Percentiles rank a stretch among this genome's conserved stretches.
phyloP scores from a whole-genome alignment of 2,797 vertebrate species.

The Psittacula echo region DNA sequence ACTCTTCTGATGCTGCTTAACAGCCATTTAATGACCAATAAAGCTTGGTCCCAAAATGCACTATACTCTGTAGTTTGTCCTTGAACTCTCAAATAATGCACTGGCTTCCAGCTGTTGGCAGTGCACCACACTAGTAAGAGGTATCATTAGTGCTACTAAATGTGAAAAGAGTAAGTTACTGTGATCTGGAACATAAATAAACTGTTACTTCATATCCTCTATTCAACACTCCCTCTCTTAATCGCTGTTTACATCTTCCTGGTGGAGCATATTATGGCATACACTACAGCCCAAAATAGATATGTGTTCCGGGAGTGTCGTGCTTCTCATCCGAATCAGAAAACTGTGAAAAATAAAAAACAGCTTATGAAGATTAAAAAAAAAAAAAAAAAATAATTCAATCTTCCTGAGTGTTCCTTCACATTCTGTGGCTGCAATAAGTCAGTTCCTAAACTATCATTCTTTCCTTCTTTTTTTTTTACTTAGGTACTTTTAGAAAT shows the following conservation, averaged over 20 bases:
- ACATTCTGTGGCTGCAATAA: not conserved
- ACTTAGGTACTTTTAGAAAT: not conserved
- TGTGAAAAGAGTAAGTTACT: not conserved
- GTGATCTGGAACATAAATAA: constrained; percentile 13
- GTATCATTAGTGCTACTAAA: not conserved
- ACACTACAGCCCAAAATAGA: not conserved
- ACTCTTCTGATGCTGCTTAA: not conserved
- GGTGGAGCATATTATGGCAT: not conserved
- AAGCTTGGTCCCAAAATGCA: not conserved
- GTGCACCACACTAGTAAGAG: not conserved
- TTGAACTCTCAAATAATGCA: not conserved
- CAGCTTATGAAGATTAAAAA: not conserved
- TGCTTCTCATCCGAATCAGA: not conserved
- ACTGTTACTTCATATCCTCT: not conserved
- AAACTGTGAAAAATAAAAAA: not conserved
- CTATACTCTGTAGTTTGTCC: not conserved
- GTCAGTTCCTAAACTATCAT: not conserved
- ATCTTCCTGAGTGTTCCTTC: not conserved
- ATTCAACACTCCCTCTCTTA: not conserved
- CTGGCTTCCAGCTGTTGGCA: not conserved
- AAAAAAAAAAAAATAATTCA: not conserved
- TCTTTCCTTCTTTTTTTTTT: not conserved
- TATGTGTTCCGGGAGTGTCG: not conserved
- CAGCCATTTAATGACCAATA: not conserved
- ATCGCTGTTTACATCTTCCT: not conserved